phyloP scores from a whole-genome alignment of 1,140 invertebrate genomes.

The Schlechtendalia chinensis region DNA sequence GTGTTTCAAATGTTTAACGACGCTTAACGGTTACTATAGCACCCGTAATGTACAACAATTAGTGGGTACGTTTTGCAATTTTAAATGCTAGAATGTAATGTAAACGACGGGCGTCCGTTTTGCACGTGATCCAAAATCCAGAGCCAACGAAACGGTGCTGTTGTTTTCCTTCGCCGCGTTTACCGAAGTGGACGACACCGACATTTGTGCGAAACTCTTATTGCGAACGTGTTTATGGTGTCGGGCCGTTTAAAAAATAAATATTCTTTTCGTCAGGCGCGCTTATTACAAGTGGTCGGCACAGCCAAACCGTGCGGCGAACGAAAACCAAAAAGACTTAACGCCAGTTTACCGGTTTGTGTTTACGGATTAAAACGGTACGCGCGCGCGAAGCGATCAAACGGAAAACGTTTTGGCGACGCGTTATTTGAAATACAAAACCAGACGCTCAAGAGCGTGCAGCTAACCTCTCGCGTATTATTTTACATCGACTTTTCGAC shows the following conservation, averaged over 20 bases:
- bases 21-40: too few relatives aligned
- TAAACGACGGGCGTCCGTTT: constrained; percentile 16
- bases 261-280: not conserved
- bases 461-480: too few relatives aligned
- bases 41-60: too few relatives aligned
- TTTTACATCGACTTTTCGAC: too few relatives aligned
- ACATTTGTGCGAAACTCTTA: constrained; percentile 16
- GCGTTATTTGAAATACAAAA: constrained; percentile 17
- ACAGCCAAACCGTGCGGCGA: constrained; percentile 3
- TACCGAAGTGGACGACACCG: constrained; percentile 6
- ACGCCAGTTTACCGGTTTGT: not conserved
- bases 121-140: constrained; percentile 20
- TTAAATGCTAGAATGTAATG: constrained; percentile 8
- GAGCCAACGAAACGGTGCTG: not conserved
- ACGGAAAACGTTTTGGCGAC: not conserved
- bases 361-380: constrained; percentile 3
- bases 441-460: too few relatives aligned
- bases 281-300: not conserved
- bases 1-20: too few relatives aligned
- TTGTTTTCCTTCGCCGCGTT: not conserved
- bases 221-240: not conserved
- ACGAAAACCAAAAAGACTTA: constrained; percentile 34
- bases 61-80: constrained; percentile 17
- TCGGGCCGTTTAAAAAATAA: constrained; percentile 27
- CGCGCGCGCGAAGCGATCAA: too few relatives aligned